Conservation (phyloP, 2,888 invertebrate species). For the Xanthorhoe spadicearia region DNA sequence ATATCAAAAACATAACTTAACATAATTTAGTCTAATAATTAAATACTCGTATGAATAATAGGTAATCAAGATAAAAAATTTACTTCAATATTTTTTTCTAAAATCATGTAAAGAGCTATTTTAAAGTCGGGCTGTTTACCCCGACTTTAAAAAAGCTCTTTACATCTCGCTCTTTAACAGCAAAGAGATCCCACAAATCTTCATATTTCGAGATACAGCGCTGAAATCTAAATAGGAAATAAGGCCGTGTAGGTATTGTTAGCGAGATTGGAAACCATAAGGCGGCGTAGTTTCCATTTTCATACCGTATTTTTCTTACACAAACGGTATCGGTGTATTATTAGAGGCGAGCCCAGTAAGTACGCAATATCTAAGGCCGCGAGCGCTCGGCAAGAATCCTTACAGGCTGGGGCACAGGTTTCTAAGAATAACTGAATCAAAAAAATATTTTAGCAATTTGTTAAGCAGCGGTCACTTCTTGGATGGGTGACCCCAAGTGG, state of each 20-base stretch:
- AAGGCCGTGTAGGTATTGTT: slow-evolving; percentile 56
- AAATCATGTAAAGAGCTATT: too few relatives aligned
- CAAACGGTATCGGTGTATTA: slow-evolving; percentile 79
- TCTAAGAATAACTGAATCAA: slow-evolving; percentile 19
- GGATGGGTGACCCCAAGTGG: too few relatives aligned
- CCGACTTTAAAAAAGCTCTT: not conserved
- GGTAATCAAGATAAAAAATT: too few relatives aligned
- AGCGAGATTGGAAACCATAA: slow-evolving; percentile 74
- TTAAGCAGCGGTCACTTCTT: too few relatives aligned
- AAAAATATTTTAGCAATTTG: not conserved
- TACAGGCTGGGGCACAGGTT: slow-evolving; percentile 51
- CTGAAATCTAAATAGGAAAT: slow-evolving; percentile 60
- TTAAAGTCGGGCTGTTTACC: too few relatives aligned
- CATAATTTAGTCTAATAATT: too few relatives aligned
- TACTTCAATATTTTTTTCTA: too few relatives aligned
- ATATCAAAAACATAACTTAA: too few relatives aligned
- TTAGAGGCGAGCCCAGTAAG: slow-evolving; percentile 81
- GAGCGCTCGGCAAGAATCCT: slow-evolving; percentile 68
- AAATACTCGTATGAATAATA: too few relatives aligned
- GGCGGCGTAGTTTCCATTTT: slow-evolving; percentile 75
- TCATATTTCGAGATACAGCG: slow-evolving; percentile 5
- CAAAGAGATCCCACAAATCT: slow-evolving; percentile 7
- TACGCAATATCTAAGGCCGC: slow-evolving; percentile 80
- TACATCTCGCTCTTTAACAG: not conserved
- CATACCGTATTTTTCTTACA: slow-evolving; percentile 79